Percentiles rank a stretch among this genome's conserved stretches.
Conservation (phyloP, 2,797 vertebrate genomes). For the Toxotes lorentzi region DNA sequence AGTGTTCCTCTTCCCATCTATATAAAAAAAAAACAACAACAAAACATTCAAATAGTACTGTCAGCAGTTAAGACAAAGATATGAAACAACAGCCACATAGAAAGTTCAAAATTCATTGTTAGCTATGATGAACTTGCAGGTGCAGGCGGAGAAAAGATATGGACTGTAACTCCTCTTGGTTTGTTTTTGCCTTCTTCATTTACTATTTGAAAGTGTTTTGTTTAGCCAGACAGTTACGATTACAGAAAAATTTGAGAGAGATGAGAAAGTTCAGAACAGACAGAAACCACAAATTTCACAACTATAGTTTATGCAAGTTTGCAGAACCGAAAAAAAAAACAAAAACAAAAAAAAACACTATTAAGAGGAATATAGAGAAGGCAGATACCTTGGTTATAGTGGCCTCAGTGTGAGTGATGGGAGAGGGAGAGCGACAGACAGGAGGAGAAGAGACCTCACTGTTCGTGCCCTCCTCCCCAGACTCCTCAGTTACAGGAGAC, state of each 20-base stretch:
- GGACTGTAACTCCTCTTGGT: not conserved
- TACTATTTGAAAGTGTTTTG: not conserved
- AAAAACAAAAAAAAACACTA: not conserved
- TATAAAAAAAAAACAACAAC: conserved; percentile 3
- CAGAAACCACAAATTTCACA: not conserved
- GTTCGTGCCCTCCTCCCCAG: conserved; percentile 97
- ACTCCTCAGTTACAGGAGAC: conserved; percentile 98
- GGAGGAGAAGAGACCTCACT: conserved; percentile 96
- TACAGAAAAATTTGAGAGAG: not conserved
- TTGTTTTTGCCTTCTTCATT: not conserved
- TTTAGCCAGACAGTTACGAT: not conserved
- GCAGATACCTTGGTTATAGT: conserved; percentile 92
- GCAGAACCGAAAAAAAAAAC: not conserved
- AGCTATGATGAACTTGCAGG: conserved; percentile 18
- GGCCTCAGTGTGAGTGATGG: conserved; percentile 91
- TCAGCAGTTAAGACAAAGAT: not conserved
- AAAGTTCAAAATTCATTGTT: not conserved
- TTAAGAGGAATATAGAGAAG: conserved; percentile 18
- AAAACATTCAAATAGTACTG: conserved; percentile 12
- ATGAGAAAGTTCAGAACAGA: not conserved
- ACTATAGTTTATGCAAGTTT: not conserved
- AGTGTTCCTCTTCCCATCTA: conserved; percentile 86
- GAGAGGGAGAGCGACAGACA: conserved; percentile 96
- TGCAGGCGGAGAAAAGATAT: conserved; percentile 4
- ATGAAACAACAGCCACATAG: not conserved